A percentile compares a stretch with the other conserved stretches of the same genome.
Evolutionary conservation across 2,888 invertebrate genomes (phyloP).

Genomic region (Psylliodes chrysocephalus): DNA sequence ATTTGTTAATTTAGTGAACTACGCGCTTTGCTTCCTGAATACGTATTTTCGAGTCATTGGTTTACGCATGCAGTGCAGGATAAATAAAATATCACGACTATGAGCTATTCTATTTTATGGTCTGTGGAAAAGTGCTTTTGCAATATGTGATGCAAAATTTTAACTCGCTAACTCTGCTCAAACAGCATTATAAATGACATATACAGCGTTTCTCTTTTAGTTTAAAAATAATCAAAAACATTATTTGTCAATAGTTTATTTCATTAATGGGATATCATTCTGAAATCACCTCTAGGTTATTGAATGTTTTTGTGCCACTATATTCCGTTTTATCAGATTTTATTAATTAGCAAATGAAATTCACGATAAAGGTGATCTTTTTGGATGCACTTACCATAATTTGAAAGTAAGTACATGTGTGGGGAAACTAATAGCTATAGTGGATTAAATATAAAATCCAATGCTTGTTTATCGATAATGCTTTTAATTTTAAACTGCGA

Average conservation of each 20-base stretch:
- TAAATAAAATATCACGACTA: constrained; percentile 61
- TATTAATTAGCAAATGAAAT: too few relatives aligned
- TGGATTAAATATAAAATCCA: too few relatives aligned
- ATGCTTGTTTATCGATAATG: too few relatives aligned
- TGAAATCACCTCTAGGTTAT: too few relatives aligned
- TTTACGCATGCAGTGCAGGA: constrained; percentile 58
- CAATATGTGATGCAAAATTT: constrained; percentile 60
- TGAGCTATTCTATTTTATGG: constrained; percentile 58
- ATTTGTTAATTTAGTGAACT: constrained; percentile 56
- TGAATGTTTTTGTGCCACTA: too few relatives aligned
- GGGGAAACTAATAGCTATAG: too few relatives aligned
- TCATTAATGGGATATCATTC: too few relatives aligned
- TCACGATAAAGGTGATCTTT: too few relatives aligned
- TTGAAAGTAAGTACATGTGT: too few relatives aligned
- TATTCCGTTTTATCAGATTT: too few relatives aligned
- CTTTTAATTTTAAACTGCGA: too few relatives aligned
- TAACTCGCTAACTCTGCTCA: constrained; percentile 50
- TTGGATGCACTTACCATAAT: too few relatives aligned
- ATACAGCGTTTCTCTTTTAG: constrained; percentile 29
- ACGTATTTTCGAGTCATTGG: constrained; percentile 61
- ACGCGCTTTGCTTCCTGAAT: constrained; percentile 54
- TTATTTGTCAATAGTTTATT: background rate
- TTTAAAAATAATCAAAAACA: background rate
- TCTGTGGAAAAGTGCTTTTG: constrained; percentile 58
- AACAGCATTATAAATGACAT: constrained; percentile 56